These are phyloP conservation scores for Gallinago media DNA, from an alignment of 2,113 vertebrate genomes.

Conservation along the genomic window DNA sequence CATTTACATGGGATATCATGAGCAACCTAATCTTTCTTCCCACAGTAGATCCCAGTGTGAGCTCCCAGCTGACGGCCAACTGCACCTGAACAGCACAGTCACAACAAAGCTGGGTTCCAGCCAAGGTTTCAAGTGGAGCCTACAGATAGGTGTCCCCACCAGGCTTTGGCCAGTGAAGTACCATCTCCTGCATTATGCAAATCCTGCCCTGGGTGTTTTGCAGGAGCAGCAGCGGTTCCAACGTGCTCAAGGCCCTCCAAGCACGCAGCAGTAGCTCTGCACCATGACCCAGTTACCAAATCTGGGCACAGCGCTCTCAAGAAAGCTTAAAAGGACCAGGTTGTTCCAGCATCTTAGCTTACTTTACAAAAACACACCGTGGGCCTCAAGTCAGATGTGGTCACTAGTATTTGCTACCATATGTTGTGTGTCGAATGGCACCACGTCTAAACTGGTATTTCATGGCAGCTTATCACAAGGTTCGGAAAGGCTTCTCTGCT, in stretches of 20 bases:
- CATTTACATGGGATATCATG: not conserved
- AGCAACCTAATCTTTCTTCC: not conserved
- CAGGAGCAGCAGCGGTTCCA: not conserved
- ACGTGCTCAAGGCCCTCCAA: not conserved
- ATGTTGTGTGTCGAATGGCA: not conserved
- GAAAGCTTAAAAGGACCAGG: constrained; percentile 34
- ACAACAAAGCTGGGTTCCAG: constrained; percentile 18
- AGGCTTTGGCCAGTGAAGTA: constrained; percentile 31
- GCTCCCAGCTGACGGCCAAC: not conserved
- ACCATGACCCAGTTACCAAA: constrained; percentile 41
- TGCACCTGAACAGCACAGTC: not conserved
- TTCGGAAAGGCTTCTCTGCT: not conserved
- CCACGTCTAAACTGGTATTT: not conserved
- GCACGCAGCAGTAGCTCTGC: not conserved
- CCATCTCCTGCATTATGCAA: constrained; percentile 38
- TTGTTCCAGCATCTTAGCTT: constrained; percentile 25
- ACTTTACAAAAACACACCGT: not conserved
- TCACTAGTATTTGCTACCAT: not conserved
- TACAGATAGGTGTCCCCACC: constrained; percentile 12
- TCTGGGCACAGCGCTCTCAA: constrained; percentile 31
- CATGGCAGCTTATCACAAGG: not conserved
- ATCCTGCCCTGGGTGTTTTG: not conserved
- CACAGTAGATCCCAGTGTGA: fast-evolving
- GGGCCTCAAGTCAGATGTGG: not conserved
- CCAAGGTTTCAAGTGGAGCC: not conserved